These are phyloP conservation scores for Steatornis caripensis DNA, from an alignment of 2,113 vertebrate species.

Conservation along the genomic window DNA sequence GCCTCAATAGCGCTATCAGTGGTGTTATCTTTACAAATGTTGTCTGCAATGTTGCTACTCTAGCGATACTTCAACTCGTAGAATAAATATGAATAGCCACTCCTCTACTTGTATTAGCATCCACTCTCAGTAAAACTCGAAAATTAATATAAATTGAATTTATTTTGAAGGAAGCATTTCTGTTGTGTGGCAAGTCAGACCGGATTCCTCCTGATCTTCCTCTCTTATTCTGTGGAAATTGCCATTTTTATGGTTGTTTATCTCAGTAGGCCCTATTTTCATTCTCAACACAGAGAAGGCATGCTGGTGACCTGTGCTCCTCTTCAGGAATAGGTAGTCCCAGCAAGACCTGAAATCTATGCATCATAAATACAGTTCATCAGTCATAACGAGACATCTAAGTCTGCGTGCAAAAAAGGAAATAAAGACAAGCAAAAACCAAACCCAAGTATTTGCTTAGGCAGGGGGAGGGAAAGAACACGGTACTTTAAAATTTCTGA, in stretches of 20 bases:
- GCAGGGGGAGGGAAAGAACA: neutral
- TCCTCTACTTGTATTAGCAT: neutral
- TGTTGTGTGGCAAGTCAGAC: neutral
- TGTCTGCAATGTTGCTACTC: neutral
- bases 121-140: neutral
- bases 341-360: neutral
- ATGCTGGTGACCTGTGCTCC: neutral
- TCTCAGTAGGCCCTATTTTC: neutral
- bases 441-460: neutral
- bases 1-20: neutral
- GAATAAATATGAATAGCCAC: slow-evolving; percentile 13
- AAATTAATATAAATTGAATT: slow-evolving; percentile 12
- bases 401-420: neutral
- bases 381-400: neutral
- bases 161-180: slow-evolving; percentile 2
- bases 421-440: neutral
- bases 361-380: neutral
- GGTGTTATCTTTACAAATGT: slow-evolving; percentile 11
- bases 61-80: neutral
- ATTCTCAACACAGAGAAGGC: neutral
- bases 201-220: neutral
- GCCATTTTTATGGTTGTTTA: neutral
- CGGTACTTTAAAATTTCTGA: neutral
- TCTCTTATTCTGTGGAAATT: neutral
- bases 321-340: neutral